These are phyloP conservation scores for Apoderus coryli DNA, from an alignment of 2,888 invertebrate genomes.

Conservation along the genomic window DNA sequence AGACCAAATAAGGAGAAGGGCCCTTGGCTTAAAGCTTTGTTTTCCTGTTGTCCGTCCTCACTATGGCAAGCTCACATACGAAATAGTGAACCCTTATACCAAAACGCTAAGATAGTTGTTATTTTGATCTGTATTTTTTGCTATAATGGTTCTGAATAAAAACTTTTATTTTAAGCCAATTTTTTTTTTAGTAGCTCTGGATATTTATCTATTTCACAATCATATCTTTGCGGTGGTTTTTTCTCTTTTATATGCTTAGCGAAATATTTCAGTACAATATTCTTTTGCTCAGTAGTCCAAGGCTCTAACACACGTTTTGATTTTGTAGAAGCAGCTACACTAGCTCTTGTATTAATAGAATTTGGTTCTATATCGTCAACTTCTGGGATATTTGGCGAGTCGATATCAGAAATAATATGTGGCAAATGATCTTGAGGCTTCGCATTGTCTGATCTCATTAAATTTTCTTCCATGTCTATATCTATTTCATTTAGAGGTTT, in stretches of 20 bases:
- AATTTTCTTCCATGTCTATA: slow-evolving; percentile 14
- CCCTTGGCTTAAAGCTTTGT: no score
- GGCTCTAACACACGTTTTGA: slow-evolving; percentile 9
- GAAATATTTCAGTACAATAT: slow-evolving; percentile 10
- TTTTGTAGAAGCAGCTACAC: no score
- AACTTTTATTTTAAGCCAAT: slow-evolving; percentile 16
- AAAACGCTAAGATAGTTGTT: no score
- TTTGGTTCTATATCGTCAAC: slow-evolving; percentile 1
- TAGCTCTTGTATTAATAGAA: background rate
- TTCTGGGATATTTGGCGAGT: background rate
- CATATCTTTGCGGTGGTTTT: slow-evolving; percentile 13
- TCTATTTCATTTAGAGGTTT: slow-evolving; percentile 16
- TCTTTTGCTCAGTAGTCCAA: slow-evolving; percentile 14
- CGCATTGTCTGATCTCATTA: background rate
- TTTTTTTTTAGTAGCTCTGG: slow-evolving; percentile 11
- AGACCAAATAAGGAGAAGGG: no score
- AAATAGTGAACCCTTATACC: no score
- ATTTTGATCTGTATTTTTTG: no score
- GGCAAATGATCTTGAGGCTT: background rate
- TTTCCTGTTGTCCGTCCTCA: no score
- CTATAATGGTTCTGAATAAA: slow-evolving; percentile 14
- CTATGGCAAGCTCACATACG: no score
- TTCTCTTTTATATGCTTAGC: slow-evolving; percentile 11
- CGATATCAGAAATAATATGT: background rate
- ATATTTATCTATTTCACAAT: slow-evolving; percentile 13